phyloP scores from a whole-genome alignment of 2,113 vertebrate genomes.

The Halcyon senegalensis region DNA sequence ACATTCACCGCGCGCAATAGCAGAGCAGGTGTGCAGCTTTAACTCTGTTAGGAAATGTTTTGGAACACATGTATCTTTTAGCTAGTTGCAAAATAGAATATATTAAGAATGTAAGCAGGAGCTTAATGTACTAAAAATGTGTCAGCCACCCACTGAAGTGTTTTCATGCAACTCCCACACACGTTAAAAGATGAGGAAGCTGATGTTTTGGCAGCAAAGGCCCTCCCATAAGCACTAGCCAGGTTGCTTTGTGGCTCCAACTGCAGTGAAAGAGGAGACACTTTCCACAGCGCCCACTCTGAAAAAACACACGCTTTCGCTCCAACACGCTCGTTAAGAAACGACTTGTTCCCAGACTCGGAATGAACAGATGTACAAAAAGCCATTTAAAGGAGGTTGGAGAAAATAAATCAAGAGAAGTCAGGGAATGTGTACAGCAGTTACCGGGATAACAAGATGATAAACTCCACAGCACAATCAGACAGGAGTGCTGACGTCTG shows the following conservation, averaged over 20 bases:
- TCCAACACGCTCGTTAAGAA: slow-evolving; percentile 56
- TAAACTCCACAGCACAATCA: slow-evolving; percentile 33
- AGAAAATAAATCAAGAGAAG: slow-evolving; percentile 64
- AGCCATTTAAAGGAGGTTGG: slow-evolving; percentile 58
- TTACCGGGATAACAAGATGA: slow-evolving; percentile 62
- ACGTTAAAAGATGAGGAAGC: slow-evolving; percentile 43
- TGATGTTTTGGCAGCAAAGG: slow-evolving; percentile 50
- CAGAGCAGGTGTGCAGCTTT: slow-evolving; percentile 67
- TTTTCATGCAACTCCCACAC: slow-evolving; percentile 54
- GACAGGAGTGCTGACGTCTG: background rate
- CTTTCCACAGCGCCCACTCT: slow-evolving; percentile 49
- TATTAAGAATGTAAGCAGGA: slow-evolving; percentile 22
- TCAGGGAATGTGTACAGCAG: background rate
- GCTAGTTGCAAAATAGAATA: slow-evolving; percentile 38
- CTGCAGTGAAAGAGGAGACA: slow-evolving; percentile 16
- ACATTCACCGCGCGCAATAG: slow-evolving; percentile 43
- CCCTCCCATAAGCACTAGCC: slow-evolving; percentile 54
- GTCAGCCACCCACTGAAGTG: slow-evolving; percentile 56
- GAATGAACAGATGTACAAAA: slow-evolving; percentile 67
- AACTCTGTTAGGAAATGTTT: slow-evolving; percentile 68
- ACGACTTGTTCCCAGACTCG: slow-evolving; percentile 43
- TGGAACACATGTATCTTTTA: slow-evolving; percentile 59
- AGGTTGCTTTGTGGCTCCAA: slow-evolving; percentile 34
- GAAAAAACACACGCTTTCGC: background rate
- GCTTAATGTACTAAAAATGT: slow-evolving; percentile 52